phyloP scores from a whole-genome alignment of 1,140 invertebrate genomes.

The Aphelinus certus region DNA sequence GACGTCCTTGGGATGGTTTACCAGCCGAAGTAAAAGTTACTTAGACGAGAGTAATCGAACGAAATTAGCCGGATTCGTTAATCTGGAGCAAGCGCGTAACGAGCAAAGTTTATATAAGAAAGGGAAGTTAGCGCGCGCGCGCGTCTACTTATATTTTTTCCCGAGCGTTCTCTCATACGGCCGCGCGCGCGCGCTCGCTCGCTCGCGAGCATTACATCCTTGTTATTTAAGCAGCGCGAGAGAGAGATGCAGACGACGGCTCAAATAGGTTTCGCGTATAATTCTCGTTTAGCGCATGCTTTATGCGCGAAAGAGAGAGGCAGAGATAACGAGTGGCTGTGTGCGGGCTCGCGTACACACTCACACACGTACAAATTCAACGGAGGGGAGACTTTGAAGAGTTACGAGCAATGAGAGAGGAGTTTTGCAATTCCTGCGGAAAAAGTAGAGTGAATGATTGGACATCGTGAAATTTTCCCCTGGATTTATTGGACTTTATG shows the following conservation, averaged over 20 bases:
- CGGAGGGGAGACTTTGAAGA: not conserved
- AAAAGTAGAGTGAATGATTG: conserved; percentile 20
- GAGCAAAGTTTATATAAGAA: conserved; percentile 22
- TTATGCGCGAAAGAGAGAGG: not conserved
- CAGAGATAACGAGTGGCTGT: too few relatives aligned
- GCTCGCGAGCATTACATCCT: conserved; percentile 10
- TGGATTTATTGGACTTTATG: conserved; percentile 31
- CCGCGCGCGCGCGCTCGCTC: not conserved
- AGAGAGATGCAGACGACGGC: not conserved
- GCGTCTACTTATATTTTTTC: not conserved
- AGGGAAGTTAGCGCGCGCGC: not conserved
- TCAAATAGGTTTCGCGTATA: not conserved
- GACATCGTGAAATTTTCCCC: conserved; percentile 27
- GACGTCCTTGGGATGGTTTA: conserved; percentile 2
- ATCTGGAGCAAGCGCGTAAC: conserved; percentile 5
- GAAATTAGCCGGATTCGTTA: conserved; percentile 30
- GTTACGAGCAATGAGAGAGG: conserved; percentile 24
- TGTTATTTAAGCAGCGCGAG: not conserved
- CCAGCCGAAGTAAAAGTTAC: conserved; percentile 16
- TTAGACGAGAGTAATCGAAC: conserved; percentile 15
- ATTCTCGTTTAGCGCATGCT: not conserved
- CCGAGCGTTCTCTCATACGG: not conserved
- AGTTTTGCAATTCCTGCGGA: conserved; percentile 31
- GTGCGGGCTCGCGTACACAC: too few relatives aligned
- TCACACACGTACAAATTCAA: not conserved